Evolutionary conservation across 2,113 vertebrate genomes (phyloP).

Genomic region (Lophochroa leadbeateri): DNA sequence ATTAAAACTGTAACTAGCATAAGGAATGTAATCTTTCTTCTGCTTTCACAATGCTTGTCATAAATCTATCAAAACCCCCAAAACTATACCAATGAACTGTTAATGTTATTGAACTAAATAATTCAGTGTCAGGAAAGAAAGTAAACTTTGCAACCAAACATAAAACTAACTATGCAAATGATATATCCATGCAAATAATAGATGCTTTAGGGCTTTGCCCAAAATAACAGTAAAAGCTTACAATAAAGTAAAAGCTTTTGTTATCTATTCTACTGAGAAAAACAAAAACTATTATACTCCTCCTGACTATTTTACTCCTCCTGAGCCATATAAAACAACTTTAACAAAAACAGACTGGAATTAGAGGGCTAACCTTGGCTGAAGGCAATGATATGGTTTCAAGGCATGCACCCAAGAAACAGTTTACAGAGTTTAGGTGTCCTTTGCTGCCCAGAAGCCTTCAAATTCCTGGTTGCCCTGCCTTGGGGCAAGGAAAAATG

Average conservation of each 20-base stretch:
- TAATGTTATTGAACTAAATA: background rate
- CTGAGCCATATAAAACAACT: background rate
- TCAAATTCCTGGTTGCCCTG: no score
- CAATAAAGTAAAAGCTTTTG: background rate
- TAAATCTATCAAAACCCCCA: background rate
- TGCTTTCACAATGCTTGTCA: background rate
- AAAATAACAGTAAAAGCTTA: background rate
- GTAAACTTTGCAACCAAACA: background rate
- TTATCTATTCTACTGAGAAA: background rate
- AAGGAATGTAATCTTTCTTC: background rate
- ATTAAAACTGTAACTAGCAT: background rate
- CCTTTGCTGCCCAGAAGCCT: background rate
- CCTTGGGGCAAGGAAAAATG: background rate
- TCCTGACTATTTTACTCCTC: background rate
- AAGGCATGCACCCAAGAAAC: accelerated
- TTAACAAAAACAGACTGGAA: background rate
- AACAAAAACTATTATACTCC: background rate
- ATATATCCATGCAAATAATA: background rate
- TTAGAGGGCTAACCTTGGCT: background rate
- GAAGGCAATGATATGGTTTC: accelerated
- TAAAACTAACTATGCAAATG: background rate
- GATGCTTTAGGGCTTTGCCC: background rate
- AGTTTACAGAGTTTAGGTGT: background rate
- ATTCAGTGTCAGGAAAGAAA: background rate
- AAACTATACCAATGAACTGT: background rate